Evolutionary conservation across 2,888 invertebrate species (phyloP), one percentile per base, ranked within the genome.

Genomic region (Hydraecia micacea): DNA sequence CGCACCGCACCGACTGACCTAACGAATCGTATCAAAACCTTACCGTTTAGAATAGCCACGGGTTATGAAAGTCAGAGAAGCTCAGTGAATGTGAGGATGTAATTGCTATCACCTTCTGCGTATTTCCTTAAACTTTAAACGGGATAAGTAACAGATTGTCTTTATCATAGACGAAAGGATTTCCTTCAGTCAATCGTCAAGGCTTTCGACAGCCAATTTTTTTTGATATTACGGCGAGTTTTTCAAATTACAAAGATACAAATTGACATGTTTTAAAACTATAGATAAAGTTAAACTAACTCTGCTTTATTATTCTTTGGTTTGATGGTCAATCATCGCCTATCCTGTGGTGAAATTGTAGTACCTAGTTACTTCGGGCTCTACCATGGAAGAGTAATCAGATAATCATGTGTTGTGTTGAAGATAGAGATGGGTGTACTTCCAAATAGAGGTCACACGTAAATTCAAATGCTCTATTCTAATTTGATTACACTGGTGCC

Each of bases 181-280:
- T 65, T 42, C 32, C 63, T 52, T 70, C 15, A 71, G 6, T 55
- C 36, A 52, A 63, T 71, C 25, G 73, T 39, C n/a, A 66, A 15
- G 13, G 11, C 2, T 65, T 66, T 18, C 4, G 58, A 42, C 66
- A 36, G 39, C 39, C 32, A 71, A 58, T 0, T 55, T 55, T 55
- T n/a, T n/a, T 28, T 66, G 36, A 4, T 81, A 58, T n/a, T 58
- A 65, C 11, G 58, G 67, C 75, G 81, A 74, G 66, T 81, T 66
- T 28, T 49, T 32, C 6, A 32, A 75, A 79, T 60, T 66, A 65
- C 49, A 66, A 62, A 62, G n/a, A 71, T 11, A 63, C 18, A 65
- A 74, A 81, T 81, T 58, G 65, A 75, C 81, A 39, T 75, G 11
- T 25, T 75, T 58, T 58, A 36, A 49, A 74, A 60, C 49, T 32